Evolutionary conservation across 2,888 invertebrate genomes (phyloP), one percentile per base, ranked within the genome.

Genomic region (Drosophila putrida): DNA sequence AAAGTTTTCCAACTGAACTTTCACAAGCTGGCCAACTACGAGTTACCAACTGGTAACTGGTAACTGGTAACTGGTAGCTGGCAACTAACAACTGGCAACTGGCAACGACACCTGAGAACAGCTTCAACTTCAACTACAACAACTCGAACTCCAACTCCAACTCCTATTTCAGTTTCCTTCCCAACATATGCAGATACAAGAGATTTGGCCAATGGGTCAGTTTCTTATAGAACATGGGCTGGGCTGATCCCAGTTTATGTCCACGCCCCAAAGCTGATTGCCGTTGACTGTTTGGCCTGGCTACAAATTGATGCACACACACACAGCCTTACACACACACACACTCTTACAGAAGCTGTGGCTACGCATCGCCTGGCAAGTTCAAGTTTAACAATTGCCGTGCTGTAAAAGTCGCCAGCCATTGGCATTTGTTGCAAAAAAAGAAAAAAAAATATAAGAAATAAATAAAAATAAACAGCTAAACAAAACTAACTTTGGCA

Each of bases 341-440:
- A 15, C 38, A 57, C n/a, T 43, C 28, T 59, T 33, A 13, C 46
- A 41, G 55, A 43, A 47, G n/a, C 36, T 60, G 54, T 43, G 61
- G 74, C 80, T 60, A 87, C 85, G 82, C 88, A 87, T 70, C 76
- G 76, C 44, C 68, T 66, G 71, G 80, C 88, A 83, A 83, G 82
- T 83, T 83, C 82, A 83, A 83, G 82, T 83, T 83, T 85, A 83
- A 88, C 64, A 67, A 74, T 60, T 68, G 51, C 55, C 55, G 61
- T 64, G 62, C 63, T 74, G 67, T 63, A 66, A 78, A 78, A 78
- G 46, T 46, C 60, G 75, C 53, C 64, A 80, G 66, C 66, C 57
- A 75, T 59, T 71, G 81, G 79, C 78, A 80, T 83, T 80, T 83
- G 84, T 50, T 49, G 59, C 46, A 66, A 39, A 36, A 39, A 28